Base-by-base conservation (phyloP, 2,113 vertebrate species). In the Muntiacus reevesi region DNA sequence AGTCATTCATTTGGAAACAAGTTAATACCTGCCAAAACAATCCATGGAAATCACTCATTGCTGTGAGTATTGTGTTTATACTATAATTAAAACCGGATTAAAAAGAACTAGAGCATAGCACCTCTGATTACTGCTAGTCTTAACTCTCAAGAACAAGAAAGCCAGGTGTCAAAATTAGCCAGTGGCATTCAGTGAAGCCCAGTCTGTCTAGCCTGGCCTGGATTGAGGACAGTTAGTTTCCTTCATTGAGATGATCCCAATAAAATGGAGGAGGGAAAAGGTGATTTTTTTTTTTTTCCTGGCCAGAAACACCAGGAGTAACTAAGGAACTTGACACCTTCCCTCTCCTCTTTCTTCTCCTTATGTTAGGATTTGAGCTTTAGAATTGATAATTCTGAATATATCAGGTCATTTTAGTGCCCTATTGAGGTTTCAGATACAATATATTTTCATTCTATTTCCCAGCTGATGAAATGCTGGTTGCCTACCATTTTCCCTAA, bases 1-100 rank as follows among this genome's bases (percentile, higher is more conserved):
- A 94, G 78, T 19, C n/a, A n/a, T 89, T 96, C 71, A 59, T 55
- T 78, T 86, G 45, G 94, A 96, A 97, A 97, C 94, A 97, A 96
- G 97, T 92, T 95, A 92, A 67, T 98, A 96, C 60, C 76, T 98
- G 97, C 89, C 60, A 79, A 89, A 67, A 74, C 27, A 78, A 86
- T 97, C 96, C 96, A 81, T 96, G 95, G 95, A 98, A 97, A 97
- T 98, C 91, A 43, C 92, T 87, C 97, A 89, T 78, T 93, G 94
- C 85, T 98, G 91, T 94, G n/a, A 43, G 40, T 76, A 45, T 81
- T 97, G 95, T 98, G 97, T 98, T 98, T 98, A 95, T 96, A 57
- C 89, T 98, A 97, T 98, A 98, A 99, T 99, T 99, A 98, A 98
- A 98, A 98, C 94, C 21, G 97, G 98, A 98, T 98, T 99, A 98